Percentiles rank a stretch among this genome's conserved stretches.
These are phyloP conservation scores for Syngnathoides biaculeatus DNA, from an alignment of 2,113 vertebrate species.

Conservation along the genomic window DNA sequence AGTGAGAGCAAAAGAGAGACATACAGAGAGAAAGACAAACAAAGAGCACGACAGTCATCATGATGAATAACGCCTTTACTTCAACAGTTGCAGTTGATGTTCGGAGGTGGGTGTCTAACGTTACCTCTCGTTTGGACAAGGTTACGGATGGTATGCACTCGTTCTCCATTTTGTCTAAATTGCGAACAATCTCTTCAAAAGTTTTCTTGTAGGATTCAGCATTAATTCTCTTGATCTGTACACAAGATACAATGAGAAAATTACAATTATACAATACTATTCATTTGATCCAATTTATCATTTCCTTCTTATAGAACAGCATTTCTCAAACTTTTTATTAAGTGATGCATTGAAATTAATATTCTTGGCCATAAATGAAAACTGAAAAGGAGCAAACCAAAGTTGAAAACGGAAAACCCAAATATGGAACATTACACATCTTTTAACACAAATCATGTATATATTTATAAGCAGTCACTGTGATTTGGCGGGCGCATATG, in stretches of 20 bases:
- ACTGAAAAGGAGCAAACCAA: no score
- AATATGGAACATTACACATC: no score
- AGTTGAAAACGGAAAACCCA: no score
- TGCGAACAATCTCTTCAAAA: constrained; percentile 90
- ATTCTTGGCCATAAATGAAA: no score
- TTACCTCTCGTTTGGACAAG: constrained; percentile 84
- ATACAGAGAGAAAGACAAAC: no score
- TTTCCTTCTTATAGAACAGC: no score
- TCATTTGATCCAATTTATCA: neutral
- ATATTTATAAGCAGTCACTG: no score
- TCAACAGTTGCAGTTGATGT: neutral
- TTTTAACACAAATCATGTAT: no score
- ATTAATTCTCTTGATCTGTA: constrained; percentile 86
- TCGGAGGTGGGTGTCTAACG: neutral
- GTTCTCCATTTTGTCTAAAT: constrained; percentile 94
- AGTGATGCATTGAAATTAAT: no score
- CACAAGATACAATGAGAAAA: neutral
- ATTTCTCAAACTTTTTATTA: no score
- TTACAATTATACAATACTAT: neutral
- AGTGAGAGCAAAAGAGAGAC: no score
- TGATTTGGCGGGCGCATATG: no score
- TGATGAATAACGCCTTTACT: neutral
- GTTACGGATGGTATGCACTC: constrained; percentile 92
- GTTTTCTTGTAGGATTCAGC: constrained; percentile 81
- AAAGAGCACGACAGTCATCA: neutral